A percentile compares a stretch with the other conserved stretches of the same genome.
phyloP scores from a whole-genome alignment of 2,797 vertebrate genomes.

The Phoebastria nigripes region DNA sequence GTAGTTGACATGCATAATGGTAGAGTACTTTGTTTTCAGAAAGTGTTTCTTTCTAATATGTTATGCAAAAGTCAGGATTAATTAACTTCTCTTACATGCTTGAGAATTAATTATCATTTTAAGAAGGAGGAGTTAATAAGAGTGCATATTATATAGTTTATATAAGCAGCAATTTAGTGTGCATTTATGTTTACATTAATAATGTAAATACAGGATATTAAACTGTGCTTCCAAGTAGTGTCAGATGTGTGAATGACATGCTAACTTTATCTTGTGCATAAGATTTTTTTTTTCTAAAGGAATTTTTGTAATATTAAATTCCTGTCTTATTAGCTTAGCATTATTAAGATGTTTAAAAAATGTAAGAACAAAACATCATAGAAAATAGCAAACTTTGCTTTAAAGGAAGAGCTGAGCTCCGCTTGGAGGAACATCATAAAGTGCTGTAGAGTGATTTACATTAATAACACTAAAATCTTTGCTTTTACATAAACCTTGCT shows the following conservation, averaged over 20 bases:
- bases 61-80: conserved; percentile 32
- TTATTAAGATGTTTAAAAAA: neutral
- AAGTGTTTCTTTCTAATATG: neutral
- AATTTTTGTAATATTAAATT: neutral
- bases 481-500: neutral
- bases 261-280: neutral
- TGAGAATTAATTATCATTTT: conserved; percentile 43
- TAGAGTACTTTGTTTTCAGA: neutral
- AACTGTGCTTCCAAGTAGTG: neutral
- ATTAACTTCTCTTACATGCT: conserved; percentile 27
- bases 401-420: neutral
- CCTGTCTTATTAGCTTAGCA: neutral
- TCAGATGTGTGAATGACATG: neutral
- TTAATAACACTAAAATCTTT: neutral
- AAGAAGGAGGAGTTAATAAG: conserved; percentile 17
- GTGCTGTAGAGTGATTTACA: neutral
- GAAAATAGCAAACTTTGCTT: neutral
- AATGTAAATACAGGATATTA: conserved; percentile 11
- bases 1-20: neutral
- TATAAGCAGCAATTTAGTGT: conserved; percentile 43
- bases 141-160: conserved; percentile 25
- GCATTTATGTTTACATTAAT: conserved; percentile 27
- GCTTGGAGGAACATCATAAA: neutral
- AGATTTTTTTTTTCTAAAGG: neutral
- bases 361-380: neutral